Evolutionary conservation across 2,797 vertebrate genomes (phyloP).

Genomic region (Naso thynnoides): DNA sequence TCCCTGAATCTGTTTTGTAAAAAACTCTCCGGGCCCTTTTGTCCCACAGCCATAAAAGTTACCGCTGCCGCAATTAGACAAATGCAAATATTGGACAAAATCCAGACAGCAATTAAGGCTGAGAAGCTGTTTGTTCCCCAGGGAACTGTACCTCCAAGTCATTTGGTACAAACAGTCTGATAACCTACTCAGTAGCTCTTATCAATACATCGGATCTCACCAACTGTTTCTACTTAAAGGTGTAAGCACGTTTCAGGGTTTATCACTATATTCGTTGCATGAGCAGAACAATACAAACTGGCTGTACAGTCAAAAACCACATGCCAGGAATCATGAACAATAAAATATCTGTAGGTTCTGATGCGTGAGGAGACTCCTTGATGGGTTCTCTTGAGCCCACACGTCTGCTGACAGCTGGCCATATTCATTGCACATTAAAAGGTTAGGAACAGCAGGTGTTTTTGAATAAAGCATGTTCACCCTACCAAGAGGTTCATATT

Average conservation of each 20-base stretch:
- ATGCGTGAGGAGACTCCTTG: slow-evolving; percentile 33
- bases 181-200: slow-evolving; percentile 30
- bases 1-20: slow-evolving; percentile 28
- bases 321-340: slow-evolving; percentile 41
- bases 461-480: slow-evolving; percentile 69
- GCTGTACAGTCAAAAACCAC: slow-evolving; percentile 11
- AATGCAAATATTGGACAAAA: slow-evolving; percentile 56
- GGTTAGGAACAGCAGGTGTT: slow-evolving; percentile 62
- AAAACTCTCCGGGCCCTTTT: slow-evolving; percentile 7
- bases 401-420: slow-evolving; percentile 44
- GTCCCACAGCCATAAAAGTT: slow-evolving; percentile 21
- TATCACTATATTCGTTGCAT: background rate
- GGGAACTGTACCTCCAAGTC: slow-evolving; percentile 43
- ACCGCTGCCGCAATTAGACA: slow-evolving; percentile 32
- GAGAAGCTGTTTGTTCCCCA: slow-evolving; percentile 52
- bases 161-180: slow-evolving; percentile 40
- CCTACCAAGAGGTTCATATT: slow-evolving; percentile 34
- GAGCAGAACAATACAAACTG: slow-evolving; percentile 14
- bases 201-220: slow-evolving; percentile 26
- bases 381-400: slow-evolving; percentile 24
- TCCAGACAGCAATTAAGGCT: slow-evolving; percentile 49
- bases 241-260: background rate
- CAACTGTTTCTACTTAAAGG: background rate
- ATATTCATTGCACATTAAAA: slow-evolving; percentile 64
- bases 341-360: slow-evolving; percentile 32